These are phyloP conservation scores for Antheraea mylitta DNA, from an alignment of 1,140 invertebrate species.

Conservation along the genomic window DNA sequence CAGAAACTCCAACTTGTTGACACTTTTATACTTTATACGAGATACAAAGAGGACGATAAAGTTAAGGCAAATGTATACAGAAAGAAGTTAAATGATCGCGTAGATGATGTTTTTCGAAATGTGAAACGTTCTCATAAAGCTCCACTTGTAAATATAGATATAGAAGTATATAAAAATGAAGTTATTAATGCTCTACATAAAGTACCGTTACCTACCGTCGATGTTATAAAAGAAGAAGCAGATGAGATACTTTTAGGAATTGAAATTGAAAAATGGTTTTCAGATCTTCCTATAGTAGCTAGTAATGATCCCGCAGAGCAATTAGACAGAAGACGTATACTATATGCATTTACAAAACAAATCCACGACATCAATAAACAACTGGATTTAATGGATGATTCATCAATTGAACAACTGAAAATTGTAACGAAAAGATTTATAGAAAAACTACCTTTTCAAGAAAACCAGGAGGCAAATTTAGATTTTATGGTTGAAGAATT, in stretches of 20 bases:
- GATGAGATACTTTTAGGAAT: constrained; percentile 43
- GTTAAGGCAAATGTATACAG: constrained; percentile 39
- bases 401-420: constrained; percentile 28
- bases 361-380: constrained; percentile 39
- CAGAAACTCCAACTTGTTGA: constrained; percentile 47
- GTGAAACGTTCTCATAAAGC: constrained; percentile 36
- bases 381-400: constrained; percentile 15
- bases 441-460: constrained; percentile 33
- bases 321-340: constrained; percentile 33
- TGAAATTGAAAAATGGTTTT: constrained; percentile 58
- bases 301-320: constrained; percentile 30
- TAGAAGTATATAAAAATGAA: constrained; percentile 34
- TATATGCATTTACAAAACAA: constrained; percentile 42
- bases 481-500: constrained; percentile 47
- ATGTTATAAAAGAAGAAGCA: constrained; percentile 45
- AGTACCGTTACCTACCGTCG: constrained; percentile 40
- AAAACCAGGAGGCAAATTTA: constrained; percentile 32
- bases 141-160: constrained; percentile 35
- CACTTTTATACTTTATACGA: constrained; percentile 39
- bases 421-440: constrained; percentile 38
- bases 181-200: constrained; percentile 44
- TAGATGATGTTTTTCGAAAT: constrained; percentile 36
- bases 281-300: constrained; percentile 36
- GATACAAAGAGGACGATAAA: constrained; percentile 40
- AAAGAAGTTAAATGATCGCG: constrained; percentile 39